A percentile compares a stretch with the other conserved stretches of the same genome.
phyloP scores from a whole-genome alignment of 2,113 vertebrate genomes.

The Turnix velox region DNA sequence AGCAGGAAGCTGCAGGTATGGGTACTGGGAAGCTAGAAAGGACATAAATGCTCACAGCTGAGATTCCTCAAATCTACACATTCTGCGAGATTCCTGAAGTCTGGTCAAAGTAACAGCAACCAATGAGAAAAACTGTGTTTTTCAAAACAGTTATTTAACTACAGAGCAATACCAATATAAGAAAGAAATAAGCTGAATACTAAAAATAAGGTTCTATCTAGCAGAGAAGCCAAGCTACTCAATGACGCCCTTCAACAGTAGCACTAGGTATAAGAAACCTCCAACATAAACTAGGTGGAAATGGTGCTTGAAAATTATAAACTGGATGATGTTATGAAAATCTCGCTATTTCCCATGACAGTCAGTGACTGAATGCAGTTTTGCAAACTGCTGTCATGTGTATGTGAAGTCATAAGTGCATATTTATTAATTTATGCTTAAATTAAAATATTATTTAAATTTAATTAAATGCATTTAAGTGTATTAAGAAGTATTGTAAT shows the following conservation, averaged over 20 bases:
- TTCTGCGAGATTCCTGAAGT: not conserved
- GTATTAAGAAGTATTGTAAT: not conserved
- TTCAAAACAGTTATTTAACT: not conserved
- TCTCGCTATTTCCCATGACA: not conserved
- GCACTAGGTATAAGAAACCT: not conserved
- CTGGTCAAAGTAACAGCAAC: not conserved
- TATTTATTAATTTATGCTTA: not conserved
- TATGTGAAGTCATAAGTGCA: not conserved
- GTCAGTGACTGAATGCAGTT: not conserved
- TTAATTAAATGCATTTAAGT: too few species aligned
- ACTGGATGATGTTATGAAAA: not conserved
- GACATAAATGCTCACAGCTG: not conserved
- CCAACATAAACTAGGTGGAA: not conserved
- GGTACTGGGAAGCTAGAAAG: not conserved
- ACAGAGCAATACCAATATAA: not conserved
- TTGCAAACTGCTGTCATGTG: not conserved
- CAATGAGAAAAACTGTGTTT: accelerated
- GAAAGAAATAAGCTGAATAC: not conserved
- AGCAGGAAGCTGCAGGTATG: not conserved
- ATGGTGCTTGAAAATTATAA: not conserved
- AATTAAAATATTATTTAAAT: too few species aligned
- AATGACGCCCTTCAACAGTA: not conserved
- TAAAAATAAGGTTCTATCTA: not conserved
- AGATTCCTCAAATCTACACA: not conserved
- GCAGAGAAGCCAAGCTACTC: not conserved